These are phyloP conservation scores for Hirtodrosophila duncani DNA, from an alignment of 2,888 invertebrate species.

Conservation along the genomic window DNA sequence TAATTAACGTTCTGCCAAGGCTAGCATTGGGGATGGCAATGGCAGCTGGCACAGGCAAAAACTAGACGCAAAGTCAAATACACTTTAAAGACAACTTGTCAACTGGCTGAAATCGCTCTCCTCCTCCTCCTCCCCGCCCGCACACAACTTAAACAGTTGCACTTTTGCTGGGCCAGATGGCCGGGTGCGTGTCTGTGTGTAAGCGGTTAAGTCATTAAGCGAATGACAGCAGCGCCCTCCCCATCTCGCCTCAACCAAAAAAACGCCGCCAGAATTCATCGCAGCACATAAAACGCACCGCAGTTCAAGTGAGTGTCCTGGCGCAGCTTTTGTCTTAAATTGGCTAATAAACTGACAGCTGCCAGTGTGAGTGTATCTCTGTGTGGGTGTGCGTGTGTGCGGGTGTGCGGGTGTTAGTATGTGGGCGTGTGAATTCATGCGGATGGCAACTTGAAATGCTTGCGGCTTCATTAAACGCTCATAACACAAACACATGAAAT, in stretches of 20 bases:
- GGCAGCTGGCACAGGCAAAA: conserved; percentile 20
- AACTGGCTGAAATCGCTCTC: conserved; percentile 21
- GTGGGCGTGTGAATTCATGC: conserved; percentile 46
- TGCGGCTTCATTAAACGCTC: conserved; percentile 68
- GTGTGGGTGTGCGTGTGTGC: conserved; percentile 1
- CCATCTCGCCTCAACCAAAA: too few species aligned
- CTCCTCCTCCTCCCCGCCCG: background rate
- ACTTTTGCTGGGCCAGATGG: conserved; percentile 55
- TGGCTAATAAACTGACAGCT: conserved; percentile 68
- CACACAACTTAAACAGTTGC: conserved; percentile 46
- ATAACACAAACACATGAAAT: conserved; percentile 57
- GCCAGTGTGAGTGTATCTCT: conserved; percentile 4
- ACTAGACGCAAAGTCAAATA: conserved; percentile 64
- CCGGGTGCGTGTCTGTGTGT: conserved; percentile 22
- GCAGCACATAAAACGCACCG: conserved; percentile 71
- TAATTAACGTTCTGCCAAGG: conserved; percentile 58
- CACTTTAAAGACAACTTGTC: conserved; percentile 55
- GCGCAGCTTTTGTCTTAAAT: conserved; percentile 62
- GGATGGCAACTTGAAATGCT: conserved; percentile 54
- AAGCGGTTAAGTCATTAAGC: conserved; percentile 56
- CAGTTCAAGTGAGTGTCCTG: conserved; percentile 33
- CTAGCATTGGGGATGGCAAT: conserved; percentile 5
- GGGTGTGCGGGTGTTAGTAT: conserved; percentile 1
- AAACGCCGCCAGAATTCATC: conserved; percentile 64
- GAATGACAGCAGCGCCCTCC: conserved; percentile 40